Percentiles rank a stretch among this genome's conserved stretches.
Evolutionary conservation across 2,113 vertebrate genomes (phyloP).

Genomic region (Antennarius striatus): DNA sequence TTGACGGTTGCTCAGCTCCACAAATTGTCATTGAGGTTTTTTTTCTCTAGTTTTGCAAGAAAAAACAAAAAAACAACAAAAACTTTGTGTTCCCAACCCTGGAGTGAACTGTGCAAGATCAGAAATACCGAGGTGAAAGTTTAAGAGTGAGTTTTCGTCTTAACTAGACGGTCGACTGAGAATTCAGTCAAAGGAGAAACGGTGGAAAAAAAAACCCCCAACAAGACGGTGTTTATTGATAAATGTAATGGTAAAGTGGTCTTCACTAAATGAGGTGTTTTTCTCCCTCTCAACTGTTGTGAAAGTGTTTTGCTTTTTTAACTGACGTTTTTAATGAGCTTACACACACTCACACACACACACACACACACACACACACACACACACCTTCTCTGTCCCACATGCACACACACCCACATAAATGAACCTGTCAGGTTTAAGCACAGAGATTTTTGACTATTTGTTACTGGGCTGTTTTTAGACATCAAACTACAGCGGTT

Average conservation of each 20-base stretch:
- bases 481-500: conserved; percentile 70
- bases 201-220: conserved; percentile 20
- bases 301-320: conserved; percentile 54
- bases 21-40: conserved; percentile 41
- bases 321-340: conserved; percentile 66
- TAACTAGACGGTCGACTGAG: conserved; percentile 52
- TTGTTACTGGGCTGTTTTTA: conserved; percentile 72
- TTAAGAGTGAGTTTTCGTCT: conserved; percentile 49
- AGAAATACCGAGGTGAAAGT: conserved; percentile 54
- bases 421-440: conserved; percentile 70
- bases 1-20: conserved; percentile 30
- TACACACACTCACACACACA: conserved; percentile 9
- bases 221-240: conserved; percentile 56
- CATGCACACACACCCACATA: conserved; percentile 28
- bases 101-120: conserved; percentile 49
- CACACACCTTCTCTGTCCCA: conserved; percentile 5
- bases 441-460: conserved; percentile 65
- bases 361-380: conserved; percentile 20
- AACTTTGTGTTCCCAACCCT: conserved; percentile 36
- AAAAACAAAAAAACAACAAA: conserved; percentile 1
- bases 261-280: conserved; percentile 52
- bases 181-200: conserved; percentile 32
- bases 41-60: conserved; percentile 32
- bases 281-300: conserved; percentile 37
- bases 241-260: conserved; percentile 46